A percentile compares a stretch with the other conserved stretches of the same genome.
Evolutionary conservation across 2,113 vertebrate species (phyloP).

Genomic region (Narcine bancroftii): DNA sequence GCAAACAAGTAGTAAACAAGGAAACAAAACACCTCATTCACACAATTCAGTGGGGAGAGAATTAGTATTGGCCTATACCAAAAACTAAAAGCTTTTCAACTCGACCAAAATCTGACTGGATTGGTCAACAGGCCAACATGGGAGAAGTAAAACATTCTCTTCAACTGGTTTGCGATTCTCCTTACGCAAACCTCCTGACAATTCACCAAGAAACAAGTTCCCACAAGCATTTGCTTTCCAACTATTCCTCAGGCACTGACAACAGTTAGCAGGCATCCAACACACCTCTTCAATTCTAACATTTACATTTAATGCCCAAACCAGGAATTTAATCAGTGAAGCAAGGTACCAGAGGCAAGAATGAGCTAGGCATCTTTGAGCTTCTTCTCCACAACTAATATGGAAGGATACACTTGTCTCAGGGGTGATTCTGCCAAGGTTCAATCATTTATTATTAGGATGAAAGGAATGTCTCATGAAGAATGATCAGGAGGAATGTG

Average conservation of each 20-base stretch:
- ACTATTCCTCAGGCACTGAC: not conserved
- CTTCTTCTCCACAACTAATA: not conserved
- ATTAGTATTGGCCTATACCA: no score
- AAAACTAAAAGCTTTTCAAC: not conserved
- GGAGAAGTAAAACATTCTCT: not conserved
- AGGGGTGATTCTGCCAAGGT: no score
- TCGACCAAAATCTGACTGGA: not conserved
- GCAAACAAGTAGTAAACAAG: not conserved
- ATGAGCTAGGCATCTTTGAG: not conserved
- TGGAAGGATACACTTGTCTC: no score
- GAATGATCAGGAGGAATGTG: no score
- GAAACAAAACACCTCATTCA: not conserved
- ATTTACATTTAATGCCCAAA: not conserved
- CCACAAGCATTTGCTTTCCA: not conserved
- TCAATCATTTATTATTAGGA: no score
- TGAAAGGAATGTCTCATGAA: no score
- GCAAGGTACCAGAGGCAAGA: not conserved
- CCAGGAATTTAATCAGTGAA: not conserved
- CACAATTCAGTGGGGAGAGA: not conserved
- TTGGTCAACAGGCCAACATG: not conserved
- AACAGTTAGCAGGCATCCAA: not conserved
- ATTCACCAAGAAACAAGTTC: not conserved
- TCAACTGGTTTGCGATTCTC: not conserved
- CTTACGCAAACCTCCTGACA: not conserved
- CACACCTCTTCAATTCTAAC: not conserved